These are phyloP conservation scores for Sarcophaga variegata DNA, from an alignment of 2,888 invertebrate genomes.

Conservation along the genomic window DNA sequence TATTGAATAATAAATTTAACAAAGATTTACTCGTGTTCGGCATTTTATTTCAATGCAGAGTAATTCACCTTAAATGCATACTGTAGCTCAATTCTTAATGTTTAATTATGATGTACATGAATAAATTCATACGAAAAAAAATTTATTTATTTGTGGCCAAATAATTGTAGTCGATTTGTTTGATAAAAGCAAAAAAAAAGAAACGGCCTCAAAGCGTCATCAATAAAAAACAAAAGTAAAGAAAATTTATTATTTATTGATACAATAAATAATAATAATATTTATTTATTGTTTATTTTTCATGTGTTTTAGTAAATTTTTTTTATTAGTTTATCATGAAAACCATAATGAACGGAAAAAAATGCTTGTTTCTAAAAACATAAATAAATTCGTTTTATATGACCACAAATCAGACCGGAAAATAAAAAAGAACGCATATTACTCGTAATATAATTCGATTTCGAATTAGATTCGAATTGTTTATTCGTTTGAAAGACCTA, in stretches of 20 bases:
- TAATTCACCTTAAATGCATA: too few relatives aligned
- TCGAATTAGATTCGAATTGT: too few relatives aligned
- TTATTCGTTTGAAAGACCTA: too few relatives aligned
- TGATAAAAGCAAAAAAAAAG: not conserved
- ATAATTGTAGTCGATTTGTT: constrained; percentile 29
- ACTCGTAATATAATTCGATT: too few relatives aligned
- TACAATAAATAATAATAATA: constrained; percentile 33
- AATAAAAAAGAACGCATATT: too few relatives aligned
- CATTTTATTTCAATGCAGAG: too few relatives aligned
- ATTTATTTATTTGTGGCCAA: not conserved
- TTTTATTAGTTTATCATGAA: not conserved
- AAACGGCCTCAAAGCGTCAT: not conserved
- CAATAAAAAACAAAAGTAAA: not conserved
- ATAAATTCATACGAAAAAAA: not conserved
- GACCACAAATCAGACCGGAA: too few relatives aligned
- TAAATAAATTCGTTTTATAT: not conserved
- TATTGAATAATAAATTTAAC: too few relatives aligned
- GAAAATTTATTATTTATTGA: constrained; percentile 10
- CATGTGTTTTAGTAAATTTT: not conserved
- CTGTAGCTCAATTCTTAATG: too few relatives aligned
- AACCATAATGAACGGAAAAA: not conserved
- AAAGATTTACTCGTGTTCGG: too few relatives aligned
- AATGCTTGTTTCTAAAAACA: not conserved
- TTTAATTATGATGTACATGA: not conserved
- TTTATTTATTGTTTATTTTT: not conserved